Evolutionary conservation across 2,888 invertebrate genomes (phyloP).

Genomic region (Entomobrya proxima): DNA sequence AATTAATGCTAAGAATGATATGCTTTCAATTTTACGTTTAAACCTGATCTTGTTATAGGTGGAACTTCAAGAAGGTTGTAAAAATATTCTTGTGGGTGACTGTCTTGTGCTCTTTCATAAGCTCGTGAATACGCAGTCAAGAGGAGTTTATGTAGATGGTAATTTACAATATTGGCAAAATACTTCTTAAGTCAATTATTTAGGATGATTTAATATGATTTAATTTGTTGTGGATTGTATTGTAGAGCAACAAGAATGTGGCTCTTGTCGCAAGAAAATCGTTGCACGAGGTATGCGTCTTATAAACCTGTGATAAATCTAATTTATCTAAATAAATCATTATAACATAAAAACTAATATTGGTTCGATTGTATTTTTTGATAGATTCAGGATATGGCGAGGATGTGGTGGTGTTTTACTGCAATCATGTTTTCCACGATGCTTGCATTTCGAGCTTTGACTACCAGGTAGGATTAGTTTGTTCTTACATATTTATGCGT

Average conservation of each 20-base stretch:
- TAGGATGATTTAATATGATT: not conserved
- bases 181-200: slow-evolving; percentile 25
- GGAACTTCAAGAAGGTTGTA: slow-evolving; percentile 92
- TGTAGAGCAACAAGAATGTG: slow-evolving; percentile 86
- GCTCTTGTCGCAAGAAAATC: slow-evolving; percentile 86
- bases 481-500: not conserved
- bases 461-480: slow-evolving; percentile 68
- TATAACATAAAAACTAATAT: not conserved
- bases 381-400: slow-evolving; percentile 84
- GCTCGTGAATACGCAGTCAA: slow-evolving; percentile 86
- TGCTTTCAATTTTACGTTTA: not conserved
- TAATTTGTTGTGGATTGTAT: slow-evolving; percentile 75
- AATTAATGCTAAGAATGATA: not conserved
- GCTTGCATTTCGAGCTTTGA: slow-evolving; percentile 82
- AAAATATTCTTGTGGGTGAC: slow-evolving; percentile 92
- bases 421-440: slow-evolving; percentile 92
- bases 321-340: not conserved
- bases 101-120: slow-evolving; percentile 92
- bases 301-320: not conserved
- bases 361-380: too few relatives aligned
- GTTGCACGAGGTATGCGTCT: slow-evolving; percentile 82
- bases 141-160: slow-evolving; percentile 85
- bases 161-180: slow-evolving; percentile 70
- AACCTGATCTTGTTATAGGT: slow-evolving; percentile 79
- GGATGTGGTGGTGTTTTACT: slow-evolving; percentile 89